Base-by-base conservation (phyloP, 2,888 invertebrate species). In the Pherbina coryleti region DNA sequence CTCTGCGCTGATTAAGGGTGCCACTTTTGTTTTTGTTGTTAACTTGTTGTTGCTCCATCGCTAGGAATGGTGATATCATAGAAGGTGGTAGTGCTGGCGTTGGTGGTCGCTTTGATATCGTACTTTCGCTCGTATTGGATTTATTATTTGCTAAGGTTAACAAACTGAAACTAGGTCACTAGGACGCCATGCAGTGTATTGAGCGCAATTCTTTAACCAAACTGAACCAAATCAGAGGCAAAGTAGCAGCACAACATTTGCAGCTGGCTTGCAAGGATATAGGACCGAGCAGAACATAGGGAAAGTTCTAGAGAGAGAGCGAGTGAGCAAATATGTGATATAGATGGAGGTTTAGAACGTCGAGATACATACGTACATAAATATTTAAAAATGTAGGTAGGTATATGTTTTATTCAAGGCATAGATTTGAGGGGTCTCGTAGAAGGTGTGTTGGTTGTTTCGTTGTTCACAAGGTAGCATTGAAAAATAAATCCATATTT, bases 121-220 rank as follows among this genome's bases (percentile, higher is more conserved):
- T 72, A 80, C 80, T 80, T 80, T 80, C 80, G 80, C 80, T 80
- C 75, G 78, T 76, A 78, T 53, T 75, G 78, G 76, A 78, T 81
- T 81, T 80, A 82, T 81, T 80, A 79, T 69, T 53, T 71, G 70
- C 76, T 51, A 79, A 85, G 89, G 89, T 89, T 87, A 89, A 89
- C 86, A 88, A 88, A 88, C 89, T 86, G 84, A 81, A 89, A 86
- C 81, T 85, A 80, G 89, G 89, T 89, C 86, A 89, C 85, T 89
- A 85, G 89, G 88, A 84, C 89, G 85, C 81, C 85, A 84, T 88
- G 87, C 88, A 87, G 83, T 44, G 44, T 85, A 66, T 75, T 75
- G 53, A 75, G 75, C 67, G 75, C 75, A 75, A 25, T 67, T 53
- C 28, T 67, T 66, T 49, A 25, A 70, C 49, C 14, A 51, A 70